Evolutionary conservation across 1,140 invertebrate species (phyloP), one percentile per base, ranked within the genome.

Genomic region (Heliconius congener): DNA sequence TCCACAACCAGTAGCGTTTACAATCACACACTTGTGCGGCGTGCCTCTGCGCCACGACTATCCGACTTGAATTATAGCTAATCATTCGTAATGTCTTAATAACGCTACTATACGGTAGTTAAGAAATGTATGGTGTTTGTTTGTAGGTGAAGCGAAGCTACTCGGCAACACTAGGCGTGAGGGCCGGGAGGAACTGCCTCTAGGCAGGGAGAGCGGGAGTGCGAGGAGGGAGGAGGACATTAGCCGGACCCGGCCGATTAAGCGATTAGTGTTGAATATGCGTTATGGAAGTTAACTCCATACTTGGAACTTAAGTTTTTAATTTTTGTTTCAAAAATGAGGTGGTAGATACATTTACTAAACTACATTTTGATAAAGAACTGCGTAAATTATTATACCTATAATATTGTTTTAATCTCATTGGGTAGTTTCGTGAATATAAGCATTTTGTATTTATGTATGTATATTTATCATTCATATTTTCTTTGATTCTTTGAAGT

Each of bases 251-350:
- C 34, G 57, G 23, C 39, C 77, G 77, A 78, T 76, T 80, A 76
- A 76, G 78, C 74, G 74, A 72, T 76, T 80, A 73, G 74, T 27
- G 16, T 37, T 80, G 74, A 73, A 72, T 78, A 55, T 78, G 50
- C 50, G 23, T 30, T 72, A 46, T 71, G 27, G 71, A 75, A 71
- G 52, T 57, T 66, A 9, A 16, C 9, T 66, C 27, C 4, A 18
- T n/a, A 23, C 8, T 57, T 57, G 55, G 3, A 66, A 3, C 16
- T 66, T 66, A 11, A 30, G 3, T 13, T 66, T 66, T 66, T 30
- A 27, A 27, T 13, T 60, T n/a, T 23, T 27, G 11, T n/a, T 60
- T 66, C n/a, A 30, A 30, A 52, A 19, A 52, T 52, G 5, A 19
- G 50, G 16, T 52, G 50, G 5, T 52, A 5, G 16, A 52, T 52